Evolutionary conservation across 2,113 vertebrate genomes (phyloP), one percentile per base, ranked within the genome.

Genomic region (Periophthalmodon schlosseri): DNA sequence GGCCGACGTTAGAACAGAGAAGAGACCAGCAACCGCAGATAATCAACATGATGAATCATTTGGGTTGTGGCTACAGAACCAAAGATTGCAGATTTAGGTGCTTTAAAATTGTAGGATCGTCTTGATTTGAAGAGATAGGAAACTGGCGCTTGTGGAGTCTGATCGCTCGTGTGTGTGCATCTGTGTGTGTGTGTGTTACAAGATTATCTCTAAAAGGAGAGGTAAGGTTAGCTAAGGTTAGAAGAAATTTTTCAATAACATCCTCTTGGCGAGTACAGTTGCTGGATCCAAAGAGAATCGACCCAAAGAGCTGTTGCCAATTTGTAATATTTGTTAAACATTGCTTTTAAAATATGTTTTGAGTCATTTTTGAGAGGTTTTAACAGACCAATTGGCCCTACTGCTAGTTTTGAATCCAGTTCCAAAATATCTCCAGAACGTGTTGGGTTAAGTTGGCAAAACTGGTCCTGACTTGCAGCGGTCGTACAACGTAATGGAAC

Each of bases 11-110:
- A 76, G 77, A 34, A 9, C 75, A 79, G 84, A 84, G 81, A 86
- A 82, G 83, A 87, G 84, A 79, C 87, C 89, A 82, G 86, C 21
- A 28, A 83, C 88, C 89, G 84, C 89, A 88, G 39, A 89, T 78
- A 91, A 93, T 90, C 87, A 91, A 78, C 81, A 57, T 88, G 91
- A 92, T 90, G 89, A 93, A 88, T 90, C 89, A 91, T 88, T 87
- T 79, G 85, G 88, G 86, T 83, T 89, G 86, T 75, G 87, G 86
- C 82, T 86, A 76, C 78, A 78, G 80, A 58, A 88, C 87, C 82
- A 68, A 77, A 88, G 86, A 89, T 83, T 80, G 85, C 79, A 77
- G 82, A 79, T 81, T 73, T 73, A 28, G 65, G 78, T 86, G 73
- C 81, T 67, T 58, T 11, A 47, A 28, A 70, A 73, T 20, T 72